Evolutionary conservation across 2,888 invertebrate genomes (phyloP), one percentile per base, ranked within the genome.

Genomic region (Lacanobia wlatinum): DNA sequence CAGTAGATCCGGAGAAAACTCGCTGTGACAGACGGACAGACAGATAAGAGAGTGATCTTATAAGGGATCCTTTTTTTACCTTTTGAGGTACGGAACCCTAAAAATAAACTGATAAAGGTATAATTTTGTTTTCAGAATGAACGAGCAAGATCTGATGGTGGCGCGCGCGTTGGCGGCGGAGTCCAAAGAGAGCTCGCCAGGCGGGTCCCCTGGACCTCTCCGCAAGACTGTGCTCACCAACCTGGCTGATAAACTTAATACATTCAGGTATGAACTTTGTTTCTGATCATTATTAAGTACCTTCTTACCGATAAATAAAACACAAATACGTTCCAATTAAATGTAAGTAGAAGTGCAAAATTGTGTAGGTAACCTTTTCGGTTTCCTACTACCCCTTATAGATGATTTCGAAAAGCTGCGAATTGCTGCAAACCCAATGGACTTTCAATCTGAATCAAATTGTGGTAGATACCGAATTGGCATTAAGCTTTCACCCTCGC

Each of bases 81-180:
- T n/a, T n/a, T n/a, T n/a, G n/a, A n/a, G n/a, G n/a, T n/a, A n/a
- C n/a, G n/a, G n/a, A n/a, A n/a, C n/a, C n/a, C n/a, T n/a, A n/a
- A n/a, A n/a, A n/a, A n/a, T n/a, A n/a, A n/a, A n/a, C n/a, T n/a
- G n/a, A n/a, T n/a, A n/a, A n/a, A n/a, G 0, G 23, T 21, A 10
- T 0, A 16, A 40, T 59, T 34, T 73, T 28, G 60, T 56, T 89
- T 92, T 80, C 83, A 95, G 94, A 88, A 90, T 98, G 97, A 97
- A 98, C 93, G 98, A 98, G 92, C 97, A 97, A 90, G 97, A 98
- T 91, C 90, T 98, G 77, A 97, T 97, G 83, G 94, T 98, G 88
- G 98, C 98, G 7, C 97, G 97, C 73, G 97, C 98, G 18, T 94
- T 98, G 87, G 97, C 97, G 16, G 97, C 97, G 0, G 97, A 97